Base-by-base conservation (phyloP, 1,140 invertebrate species). In the Maniola jurtina region DNA sequence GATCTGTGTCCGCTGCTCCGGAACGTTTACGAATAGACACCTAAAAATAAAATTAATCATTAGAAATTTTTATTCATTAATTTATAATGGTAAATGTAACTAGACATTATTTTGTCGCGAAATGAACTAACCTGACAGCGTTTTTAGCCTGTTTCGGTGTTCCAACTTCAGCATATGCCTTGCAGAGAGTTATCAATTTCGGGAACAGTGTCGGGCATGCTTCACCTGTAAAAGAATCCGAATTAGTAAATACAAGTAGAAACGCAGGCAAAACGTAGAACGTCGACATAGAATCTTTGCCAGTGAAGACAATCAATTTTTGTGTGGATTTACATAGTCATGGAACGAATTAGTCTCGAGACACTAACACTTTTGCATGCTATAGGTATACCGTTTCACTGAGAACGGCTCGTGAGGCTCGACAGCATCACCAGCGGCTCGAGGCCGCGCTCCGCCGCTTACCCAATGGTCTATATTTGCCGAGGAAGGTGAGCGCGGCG, bases 141-240 rank as follows among this genome's bases (percentile, higher is more conserved):
- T 99, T 97, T 89, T 99, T 99, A 0, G 98, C 97, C 90, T 99
- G 98, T 89, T 98, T 98, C 0, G 97, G 95, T 3, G 96, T 97
- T 5, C 98, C 98, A 33, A 94, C 94, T 76, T 96, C 94, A 0
- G 96, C 95, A 81, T 98, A 96, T 34, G 95, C 94, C 78, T 97
- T 96, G 80, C 98, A 97, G 45, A 97, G 93, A 2, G 96, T 96
- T 25, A 96, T 94, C 79, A 99, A 88, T 63, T 92, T 91, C 33
- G 95, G 93, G 87, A 95, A 94, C 47, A 96, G 90, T 42, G 94
- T 90, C 1, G 93, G 94, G 55, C 95, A 95, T 15, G 94, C 92
- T 73, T 97, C 95, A 83, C 93, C 95, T 95, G 79, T 2, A 90
- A 92, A 73, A 70, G 65, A 42, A 50, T 16, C 15, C 6, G 35